Evolutionary conservation across 2,113 vertebrate genomes (phyloP), one percentile per base, ranked within the genome.

Genomic region (Cynoglossus semilaevis): DNA sequence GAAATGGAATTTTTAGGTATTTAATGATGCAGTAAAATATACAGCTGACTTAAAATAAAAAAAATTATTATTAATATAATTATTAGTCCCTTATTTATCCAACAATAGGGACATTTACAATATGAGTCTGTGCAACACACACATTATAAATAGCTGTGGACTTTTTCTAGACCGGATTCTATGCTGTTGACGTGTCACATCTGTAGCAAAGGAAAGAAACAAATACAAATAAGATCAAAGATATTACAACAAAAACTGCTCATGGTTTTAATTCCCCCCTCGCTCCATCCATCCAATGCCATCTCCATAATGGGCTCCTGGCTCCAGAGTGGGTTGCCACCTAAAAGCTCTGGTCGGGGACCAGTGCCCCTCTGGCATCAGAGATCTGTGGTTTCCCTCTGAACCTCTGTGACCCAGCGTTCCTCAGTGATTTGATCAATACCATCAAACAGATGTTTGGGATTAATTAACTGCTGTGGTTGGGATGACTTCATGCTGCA

Each of bases 351-450:
- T 65, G 58, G 69, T 55, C 38, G 41, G 9, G 42, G 61, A 89
- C 92, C 74, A 92, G 91, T 0, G 87, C 51, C 63, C 76, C 72
- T n/a, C n/a, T n/a, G 22, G 22, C 22, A 67, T 75, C 72, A 79
- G 67, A 81, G 73, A 78, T 66, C 70, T 63, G 62, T 63, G 65
- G 63, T 72, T 58, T 42, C 48, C 1, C 1, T 59, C 63, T 70
- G 51, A 51, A 74, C 80, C 45, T 71, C 50, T 67, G 15, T 56
- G 7, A 34, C 18, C 38, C 10, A 7, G 19, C 38, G 52, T 29
- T 60, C 50, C 17, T 58, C 41, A 18, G 18, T 53, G 56, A 63
- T 70, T 43, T 49, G 58, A 58, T 82, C 76, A 58, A 61, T 62
- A 61, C 48, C 58, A 22, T 58, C 58, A 63, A 53, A 47, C 81